Evolutionary conservation across 2,797 vertebrate species (phyloP).

Genomic region (Microhierax caerulescens): DNA sequence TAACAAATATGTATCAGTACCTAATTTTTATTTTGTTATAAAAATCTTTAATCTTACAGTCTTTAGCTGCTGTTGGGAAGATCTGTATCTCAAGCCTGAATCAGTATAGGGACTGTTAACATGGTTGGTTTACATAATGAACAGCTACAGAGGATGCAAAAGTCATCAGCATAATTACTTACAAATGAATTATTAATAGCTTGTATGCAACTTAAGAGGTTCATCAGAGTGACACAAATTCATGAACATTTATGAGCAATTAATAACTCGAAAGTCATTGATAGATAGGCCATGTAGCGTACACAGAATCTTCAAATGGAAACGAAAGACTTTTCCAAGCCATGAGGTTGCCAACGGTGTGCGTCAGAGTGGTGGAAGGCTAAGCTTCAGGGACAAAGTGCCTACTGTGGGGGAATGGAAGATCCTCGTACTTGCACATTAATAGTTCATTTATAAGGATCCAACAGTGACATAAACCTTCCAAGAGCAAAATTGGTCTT

Average conservation of each 20-base stretch:
- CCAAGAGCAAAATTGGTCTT: background rate
- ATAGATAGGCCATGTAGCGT: background rate
- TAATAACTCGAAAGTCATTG: slow-evolving; percentile 65
- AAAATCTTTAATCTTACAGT: background rate
- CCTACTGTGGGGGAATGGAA: background rate
- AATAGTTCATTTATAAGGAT: slow-evolving; percentile 6
- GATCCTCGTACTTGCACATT: background rate
- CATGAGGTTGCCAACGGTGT: background rate
- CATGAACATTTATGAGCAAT: slow-evolving; percentile 73
- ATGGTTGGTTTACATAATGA: slow-evolving; percentile 68
- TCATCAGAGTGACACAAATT: slow-evolving; percentile 69
- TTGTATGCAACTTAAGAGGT: slow-evolving; percentile 56
- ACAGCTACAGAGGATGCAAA: slow-evolving; percentile 44
- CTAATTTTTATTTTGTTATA: background rate
- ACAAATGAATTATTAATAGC: slow-evolving; percentile 74
- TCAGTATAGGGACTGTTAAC: slow-evolving; percentile 35
- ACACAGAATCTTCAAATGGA: background rate
- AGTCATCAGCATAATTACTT: slow-evolving; percentile 65
- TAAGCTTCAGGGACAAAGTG: background rate
- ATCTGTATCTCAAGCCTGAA: slow-evolving; percentile 37
- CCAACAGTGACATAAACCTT: background rate
- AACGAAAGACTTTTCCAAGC: slow-evolving; percentile 20
- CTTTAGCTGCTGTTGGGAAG: slow-evolving; percentile 20
- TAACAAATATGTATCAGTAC: background rate
- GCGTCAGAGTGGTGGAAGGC: background rate